Evolutionary conservation across 2,888 invertebrate species (phyloP).

Genomic region (Euzetes globulus): DNA sequence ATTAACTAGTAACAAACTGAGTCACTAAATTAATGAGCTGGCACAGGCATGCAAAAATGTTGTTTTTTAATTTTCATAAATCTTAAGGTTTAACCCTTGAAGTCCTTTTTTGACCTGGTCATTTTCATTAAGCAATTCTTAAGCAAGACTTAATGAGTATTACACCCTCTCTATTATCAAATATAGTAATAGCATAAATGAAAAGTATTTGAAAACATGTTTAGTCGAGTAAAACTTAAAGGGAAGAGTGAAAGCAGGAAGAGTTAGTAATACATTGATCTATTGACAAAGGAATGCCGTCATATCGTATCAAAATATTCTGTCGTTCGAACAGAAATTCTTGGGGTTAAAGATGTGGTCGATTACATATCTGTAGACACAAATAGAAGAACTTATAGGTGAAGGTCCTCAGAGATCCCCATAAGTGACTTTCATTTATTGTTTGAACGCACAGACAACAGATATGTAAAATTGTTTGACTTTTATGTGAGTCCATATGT

Average conservation of each 20-base stretch:
- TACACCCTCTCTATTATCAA: background rate
- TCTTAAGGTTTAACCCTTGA: too few species aligned
- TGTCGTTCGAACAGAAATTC: background rate
- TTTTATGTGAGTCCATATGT: constrained; percentile 19
- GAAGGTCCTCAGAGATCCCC: background rate
- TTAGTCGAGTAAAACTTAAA: constrained; percentile 2
- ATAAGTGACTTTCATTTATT: constrained; percentile 2
- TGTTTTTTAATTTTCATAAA: too few species aligned
- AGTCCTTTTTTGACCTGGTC: too few species aligned
- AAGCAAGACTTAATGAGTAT: too few species aligned
- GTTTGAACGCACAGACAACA: background rate
- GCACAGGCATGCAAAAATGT: too few species aligned
- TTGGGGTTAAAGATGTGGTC: background rate
- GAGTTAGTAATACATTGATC: background rate
- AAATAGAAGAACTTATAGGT: constrained; percentile 12
- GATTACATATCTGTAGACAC: constrained; percentile 23
- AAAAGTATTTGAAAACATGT: background rate
- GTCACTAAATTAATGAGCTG: too few species aligned
- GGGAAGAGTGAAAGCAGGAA: constrained; percentile 27
- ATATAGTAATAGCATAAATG: background rate
- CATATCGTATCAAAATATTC: background rate
- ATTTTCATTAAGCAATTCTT: background rate
- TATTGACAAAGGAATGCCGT: constrained; percentile 16
- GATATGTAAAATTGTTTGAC: background rate
- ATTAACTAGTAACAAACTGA: too few species aligned